Conservation (phyloP, 1,140 invertebrate genomes). For the Patella vulgata region DNA sequence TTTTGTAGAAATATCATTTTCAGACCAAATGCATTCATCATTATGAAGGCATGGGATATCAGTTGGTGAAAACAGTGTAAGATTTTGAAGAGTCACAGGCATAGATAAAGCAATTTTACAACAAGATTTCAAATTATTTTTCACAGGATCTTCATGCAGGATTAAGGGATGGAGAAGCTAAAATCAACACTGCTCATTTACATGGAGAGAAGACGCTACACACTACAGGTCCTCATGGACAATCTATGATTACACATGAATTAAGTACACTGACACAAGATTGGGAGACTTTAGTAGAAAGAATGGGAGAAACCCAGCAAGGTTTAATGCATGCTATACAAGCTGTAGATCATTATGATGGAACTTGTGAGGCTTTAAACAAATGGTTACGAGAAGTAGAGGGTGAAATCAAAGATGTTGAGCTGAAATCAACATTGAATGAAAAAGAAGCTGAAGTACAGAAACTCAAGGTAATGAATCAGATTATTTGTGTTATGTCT, state of each 20-base stretch:
- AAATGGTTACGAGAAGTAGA: constrained; percentile 88
- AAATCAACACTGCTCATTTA: constrained; percentile 45
- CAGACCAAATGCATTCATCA: not conserved
- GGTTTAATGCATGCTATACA: constrained; percentile 77
- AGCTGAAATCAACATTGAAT: constrained; percentile 84
- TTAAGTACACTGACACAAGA: constrained; percentile 77
- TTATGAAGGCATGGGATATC: not conserved
- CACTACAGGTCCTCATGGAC: constrained; percentile 83
- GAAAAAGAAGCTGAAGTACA: constrained; percentile 84
- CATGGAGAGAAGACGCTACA: constrained; percentile 54
- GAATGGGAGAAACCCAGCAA: constrained; percentile 67
- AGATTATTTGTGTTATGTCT: no score
- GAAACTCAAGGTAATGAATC: constrained; percentile 73
- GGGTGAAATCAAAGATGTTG: constrained; percentile 86
- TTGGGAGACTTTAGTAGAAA: constrained; percentile 80
- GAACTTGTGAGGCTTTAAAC: constrained; percentile 79
- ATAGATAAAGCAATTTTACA: no score
- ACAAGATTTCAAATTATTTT: no score
- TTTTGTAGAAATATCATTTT: not conserved
- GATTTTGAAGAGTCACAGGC: no score
- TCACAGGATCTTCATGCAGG: constrained; percentile 49
- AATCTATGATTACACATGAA: constrained; percentile 78
- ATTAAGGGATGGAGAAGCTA: constrained; percentile 55
- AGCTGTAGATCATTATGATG: constrained; percentile 83
- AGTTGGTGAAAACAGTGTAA: no score